phyloP scores from a whole-genome alignment of 2,113 vertebrate species.

The Acrocephalus kingi region DNA sequence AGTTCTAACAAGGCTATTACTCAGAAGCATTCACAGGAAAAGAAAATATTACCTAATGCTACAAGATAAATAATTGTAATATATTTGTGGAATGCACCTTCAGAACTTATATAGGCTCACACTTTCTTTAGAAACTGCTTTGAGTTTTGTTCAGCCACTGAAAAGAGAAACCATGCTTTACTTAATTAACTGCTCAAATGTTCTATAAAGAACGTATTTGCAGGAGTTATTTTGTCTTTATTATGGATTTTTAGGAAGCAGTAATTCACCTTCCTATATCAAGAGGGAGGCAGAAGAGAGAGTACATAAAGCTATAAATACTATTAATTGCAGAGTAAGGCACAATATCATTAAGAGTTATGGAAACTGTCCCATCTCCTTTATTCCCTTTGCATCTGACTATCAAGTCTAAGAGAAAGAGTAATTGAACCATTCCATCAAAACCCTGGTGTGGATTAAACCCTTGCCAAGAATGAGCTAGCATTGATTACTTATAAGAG shows the following conservation, averaged over 20 bases:
- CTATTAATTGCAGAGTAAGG: conserved; percentile 22
- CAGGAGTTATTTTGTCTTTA: not conserved
- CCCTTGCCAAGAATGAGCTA: not conserved
- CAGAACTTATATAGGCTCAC: not conserved
- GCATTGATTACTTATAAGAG: conserved; percentile 19
- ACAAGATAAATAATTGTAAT: not conserved
- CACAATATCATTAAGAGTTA: not conserved
- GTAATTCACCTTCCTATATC: not conserved
- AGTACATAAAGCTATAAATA: not conserved
- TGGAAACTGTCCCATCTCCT: not conserved
- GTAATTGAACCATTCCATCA: conserved; percentile 27
- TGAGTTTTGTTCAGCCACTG: not conserved
- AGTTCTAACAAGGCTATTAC: not conserved
- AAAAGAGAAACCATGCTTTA: not conserved
- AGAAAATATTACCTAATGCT: not conserved
- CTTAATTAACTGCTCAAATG: not conserved
- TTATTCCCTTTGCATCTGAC: not conserved
- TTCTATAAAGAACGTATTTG: not conserved
- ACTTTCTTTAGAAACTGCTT: not conserved
- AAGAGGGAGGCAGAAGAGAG: not conserved
- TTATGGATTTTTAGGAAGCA: not conserved
- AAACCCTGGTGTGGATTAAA: conserved; percentile 13
- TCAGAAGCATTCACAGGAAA: not conserved
- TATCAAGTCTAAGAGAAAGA: conserved; percentile 38
- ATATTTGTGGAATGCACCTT: not conserved